These are phyloP conservation scores for Morbakka virulenta DNA, from an alignment of 30 jellyfish, hydroid and myxozoan species.

Conservation along the genomic window DNA sequence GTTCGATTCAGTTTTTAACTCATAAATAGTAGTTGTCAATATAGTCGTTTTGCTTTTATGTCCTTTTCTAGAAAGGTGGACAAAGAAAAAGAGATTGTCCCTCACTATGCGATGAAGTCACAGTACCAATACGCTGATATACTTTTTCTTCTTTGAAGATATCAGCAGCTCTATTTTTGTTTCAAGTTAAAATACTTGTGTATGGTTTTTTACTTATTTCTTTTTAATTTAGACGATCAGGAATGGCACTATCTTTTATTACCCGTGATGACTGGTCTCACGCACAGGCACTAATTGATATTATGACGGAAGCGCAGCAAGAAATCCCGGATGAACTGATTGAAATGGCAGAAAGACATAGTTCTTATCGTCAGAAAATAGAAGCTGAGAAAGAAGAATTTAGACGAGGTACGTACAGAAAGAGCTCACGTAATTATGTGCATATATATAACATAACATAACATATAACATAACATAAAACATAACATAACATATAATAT, in stretches of 20 bases:
- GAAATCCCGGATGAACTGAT: constrained; percentile 90
- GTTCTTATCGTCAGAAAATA: constrained; percentile 55
- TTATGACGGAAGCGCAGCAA: constrained; percentile 93
- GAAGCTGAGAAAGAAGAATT: constrained; percentile 35
- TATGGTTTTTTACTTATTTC: not conserved
- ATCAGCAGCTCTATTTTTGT: not conserved
- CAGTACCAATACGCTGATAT: no score
- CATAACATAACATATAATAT: no score
- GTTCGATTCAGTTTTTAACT: no score
- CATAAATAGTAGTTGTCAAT: no score
- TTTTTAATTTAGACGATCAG: constrained; percentile 58
- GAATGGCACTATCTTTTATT: constrained; percentile 90
- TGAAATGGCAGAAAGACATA: constrained; percentile 84
- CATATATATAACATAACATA: no score
- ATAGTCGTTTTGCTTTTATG: no score
- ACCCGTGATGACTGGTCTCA: constrained; percentile 96
- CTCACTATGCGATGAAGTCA: no score
- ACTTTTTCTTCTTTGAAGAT: not conserved
- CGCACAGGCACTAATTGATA: constrained; percentile 81
- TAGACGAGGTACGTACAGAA: not conserved
- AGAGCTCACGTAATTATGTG: not conserved
- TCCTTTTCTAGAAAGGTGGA: no score
- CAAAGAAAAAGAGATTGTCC: no score
- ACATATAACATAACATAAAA: no score
- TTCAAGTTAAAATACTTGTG: not conserved